Base-by-base conservation (phyloP, 1,140 invertebrate species). In the Campoletis sonorensis region DNA sequence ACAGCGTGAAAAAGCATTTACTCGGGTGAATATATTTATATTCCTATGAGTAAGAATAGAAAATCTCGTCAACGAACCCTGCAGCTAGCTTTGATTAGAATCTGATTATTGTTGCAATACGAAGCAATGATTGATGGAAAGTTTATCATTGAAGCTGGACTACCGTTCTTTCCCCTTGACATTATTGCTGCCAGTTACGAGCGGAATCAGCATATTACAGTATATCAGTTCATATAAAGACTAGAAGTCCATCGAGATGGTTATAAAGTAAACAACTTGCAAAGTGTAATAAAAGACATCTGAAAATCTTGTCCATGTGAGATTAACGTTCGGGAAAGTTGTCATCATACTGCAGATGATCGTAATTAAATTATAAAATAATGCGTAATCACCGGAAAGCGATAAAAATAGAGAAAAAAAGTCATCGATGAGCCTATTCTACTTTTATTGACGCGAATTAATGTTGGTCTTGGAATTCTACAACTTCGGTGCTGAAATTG, bases 131-230 rank as follows among this genome's bases (percentile, higher is more conserved):
- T n/a, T n/a, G 27, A 54, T 23, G 49, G 58, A 33, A 58, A 54
- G 23, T 76, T 54, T 33, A 76, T 76, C 30, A 18, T 40, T 76
- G 21, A 45, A 21, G 23, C 45, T 18, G 1, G 30, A 76, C 73
- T 76, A 58, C 68, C 73, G 73, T 76, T 76, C 3, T 76, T 76
- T 76, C 49, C 58, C 73, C 73, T 76, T 76, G 73, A 76, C 73
- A 76, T 76, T 76, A 76, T 76, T 76, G 16, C 26, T 21, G 2
- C 64, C 8, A 8, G 26, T 27, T 1, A 5, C 18, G 10, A 18
- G n/a, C n/a, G n/a, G 33, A 71, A n/a, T 40, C 68, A 33, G 33
- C 1, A 15, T 30, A 58, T 58, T 21, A 23, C 5, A n/a, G 18
- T 58, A 58, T 58, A 58, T n/a, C 54, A 23, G 4, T n/a, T n/a